phyloP scores from a whole-genome alignment of 1,140 invertebrate species.

The Orussus abietinus region DNA sequence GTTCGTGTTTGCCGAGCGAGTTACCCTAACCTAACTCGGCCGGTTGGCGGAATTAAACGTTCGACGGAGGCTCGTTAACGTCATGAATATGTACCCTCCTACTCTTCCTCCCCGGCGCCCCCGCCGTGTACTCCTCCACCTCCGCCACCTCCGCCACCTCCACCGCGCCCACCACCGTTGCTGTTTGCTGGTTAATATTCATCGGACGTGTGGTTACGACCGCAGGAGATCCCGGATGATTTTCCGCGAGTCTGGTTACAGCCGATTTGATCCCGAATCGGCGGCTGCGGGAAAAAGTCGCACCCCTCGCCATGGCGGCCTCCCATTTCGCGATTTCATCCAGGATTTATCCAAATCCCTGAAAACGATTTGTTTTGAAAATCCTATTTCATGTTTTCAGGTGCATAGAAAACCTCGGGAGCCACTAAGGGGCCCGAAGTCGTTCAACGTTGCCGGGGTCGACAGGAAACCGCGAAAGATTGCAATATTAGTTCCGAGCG shows the following conservation, averaged over 20 bases:
- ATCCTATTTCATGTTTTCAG: too few relatives aligned
- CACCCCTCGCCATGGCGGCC: too few relatives aligned
- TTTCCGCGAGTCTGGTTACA: constrained; percentile 41
- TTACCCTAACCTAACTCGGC: constrained; percentile 52
- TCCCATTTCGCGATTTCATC: too few relatives aligned
- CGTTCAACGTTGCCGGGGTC: too few relatives aligned
- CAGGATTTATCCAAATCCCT: too few relatives aligned
- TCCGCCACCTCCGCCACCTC: constrained; percentile 15
- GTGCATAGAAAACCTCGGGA: too few relatives aligned
- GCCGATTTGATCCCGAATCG: constrained; percentile 42
- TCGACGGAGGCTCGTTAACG: constrained; percentile 55
- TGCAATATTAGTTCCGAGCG: too few relatives aligned
- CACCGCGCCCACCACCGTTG: constrained; percentile 21
- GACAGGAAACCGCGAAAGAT: too few relatives aligned
- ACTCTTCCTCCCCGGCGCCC: constrained; percentile 26
- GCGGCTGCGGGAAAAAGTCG: too few relatives aligned
- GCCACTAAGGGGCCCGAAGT: too few relatives aligned
- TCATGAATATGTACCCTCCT: constrained; percentile 57
- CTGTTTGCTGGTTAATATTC: constrained; percentile 55
- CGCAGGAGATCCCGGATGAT: constrained; percentile 36
- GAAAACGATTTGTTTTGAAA: not conserved
- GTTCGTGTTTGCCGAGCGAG: constrained; percentile 54
- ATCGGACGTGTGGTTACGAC: constrained; percentile 31
- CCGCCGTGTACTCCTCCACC: constrained; percentile 15
- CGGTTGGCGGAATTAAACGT: constrained; percentile 56